Percentiles rank a stretch among this genome's conserved stretches.
These are phyloP conservation scores for Sepiola atlantica DNA, from an alignment of 2,888 invertebrate species.

Conservation along the genomic window DNA sequence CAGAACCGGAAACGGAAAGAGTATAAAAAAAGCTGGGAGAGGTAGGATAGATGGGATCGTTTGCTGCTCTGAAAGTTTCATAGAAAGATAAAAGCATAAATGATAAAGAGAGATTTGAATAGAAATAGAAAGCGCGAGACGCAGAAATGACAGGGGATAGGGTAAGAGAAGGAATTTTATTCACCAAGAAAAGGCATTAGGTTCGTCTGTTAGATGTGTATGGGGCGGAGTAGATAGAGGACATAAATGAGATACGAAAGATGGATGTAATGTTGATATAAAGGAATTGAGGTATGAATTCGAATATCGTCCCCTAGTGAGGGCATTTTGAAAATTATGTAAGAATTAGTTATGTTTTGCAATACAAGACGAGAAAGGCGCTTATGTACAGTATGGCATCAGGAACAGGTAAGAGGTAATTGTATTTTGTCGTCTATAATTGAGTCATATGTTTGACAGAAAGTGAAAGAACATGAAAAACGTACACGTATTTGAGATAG, in stretches of 20 bases:
- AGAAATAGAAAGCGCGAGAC: neutral
- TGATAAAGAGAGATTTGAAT: neutral
- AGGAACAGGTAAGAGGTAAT: neutral
- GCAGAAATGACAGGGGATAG: neutral
- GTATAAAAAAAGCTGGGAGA: neutral
- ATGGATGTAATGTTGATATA: neutral
- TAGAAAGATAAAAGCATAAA: conserved; percentile 3
- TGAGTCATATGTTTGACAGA: neutral
- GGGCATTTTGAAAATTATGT: neutral
- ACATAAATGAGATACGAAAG: neutral
- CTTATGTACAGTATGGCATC: neutral
- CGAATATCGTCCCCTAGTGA: neutral
- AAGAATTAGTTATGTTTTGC: neutral
- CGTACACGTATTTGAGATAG: too few relatives aligned
- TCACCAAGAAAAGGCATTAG: neutral
- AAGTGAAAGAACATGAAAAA: neutral
- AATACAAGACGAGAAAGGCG: neutral
- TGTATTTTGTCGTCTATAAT: neutral
- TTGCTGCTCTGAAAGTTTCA: neutral
- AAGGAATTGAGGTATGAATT: neutral
- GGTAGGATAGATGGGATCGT: neutral
- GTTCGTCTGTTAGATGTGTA: neutral
- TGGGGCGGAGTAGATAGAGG: neutral
- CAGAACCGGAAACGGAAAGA: neutral
- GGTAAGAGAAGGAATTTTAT: neutral